Conservation (phyloP, 2,113 vertebrate genomes). For the Geococcyx californianus region DNA sequence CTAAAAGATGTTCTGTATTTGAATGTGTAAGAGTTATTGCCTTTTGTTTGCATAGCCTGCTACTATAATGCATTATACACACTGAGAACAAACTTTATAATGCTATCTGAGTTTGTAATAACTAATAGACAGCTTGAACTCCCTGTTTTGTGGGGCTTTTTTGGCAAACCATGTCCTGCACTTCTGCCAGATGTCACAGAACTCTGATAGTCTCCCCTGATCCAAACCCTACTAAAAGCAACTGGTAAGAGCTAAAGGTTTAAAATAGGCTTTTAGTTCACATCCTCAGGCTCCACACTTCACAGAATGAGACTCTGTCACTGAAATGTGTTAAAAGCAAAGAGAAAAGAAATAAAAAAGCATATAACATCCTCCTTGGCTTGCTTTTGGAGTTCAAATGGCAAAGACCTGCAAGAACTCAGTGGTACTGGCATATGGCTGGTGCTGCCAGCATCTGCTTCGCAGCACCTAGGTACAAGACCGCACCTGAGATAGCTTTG, state of each 20-base stretch:
- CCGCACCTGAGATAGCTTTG: background rate
- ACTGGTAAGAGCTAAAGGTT: background rate
- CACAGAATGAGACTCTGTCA: background rate
- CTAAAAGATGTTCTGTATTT: background rate
- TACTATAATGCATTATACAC: rapidly evolving
- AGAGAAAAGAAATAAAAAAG: background rate
- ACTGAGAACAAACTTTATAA: background rate
- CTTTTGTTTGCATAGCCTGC: background rate
- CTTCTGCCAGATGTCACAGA: background rate
- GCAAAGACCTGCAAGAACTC: background rate
- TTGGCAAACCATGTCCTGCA: background rate
- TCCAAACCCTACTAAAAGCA: background rate
- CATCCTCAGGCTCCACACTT: background rate
- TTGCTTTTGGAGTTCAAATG: background rate
- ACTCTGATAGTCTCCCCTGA: background rate
- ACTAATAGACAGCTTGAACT: background rate
- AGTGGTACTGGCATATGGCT: background rate
- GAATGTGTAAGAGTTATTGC: rapidly evolving
- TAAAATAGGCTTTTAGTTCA: background rate
- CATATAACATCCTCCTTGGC: background rate
- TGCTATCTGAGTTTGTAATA: background rate
- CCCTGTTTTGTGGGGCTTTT: background rate
- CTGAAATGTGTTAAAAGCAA: background rate
- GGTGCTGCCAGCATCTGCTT: background rate
- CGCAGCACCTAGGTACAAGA: rapidly evolving